Conservation (phyloP, 2,113 vertebrate species). For the Marcusenius ussheri region DNA sequence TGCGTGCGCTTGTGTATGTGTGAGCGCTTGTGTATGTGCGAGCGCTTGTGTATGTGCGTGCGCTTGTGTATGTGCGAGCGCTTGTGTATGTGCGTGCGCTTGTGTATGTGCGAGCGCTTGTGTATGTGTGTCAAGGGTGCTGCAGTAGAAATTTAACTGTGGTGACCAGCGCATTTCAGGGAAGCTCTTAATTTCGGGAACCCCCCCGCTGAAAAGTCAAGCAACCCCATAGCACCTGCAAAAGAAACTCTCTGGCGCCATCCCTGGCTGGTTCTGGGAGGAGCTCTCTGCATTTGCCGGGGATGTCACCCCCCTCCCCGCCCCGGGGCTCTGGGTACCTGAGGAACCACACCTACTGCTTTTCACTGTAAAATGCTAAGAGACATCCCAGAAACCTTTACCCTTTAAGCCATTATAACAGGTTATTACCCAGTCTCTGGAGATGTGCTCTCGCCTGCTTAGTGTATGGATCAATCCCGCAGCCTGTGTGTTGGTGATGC, state of each 20-base stretch:
- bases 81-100: background rate
- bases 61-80: too few species aligned
- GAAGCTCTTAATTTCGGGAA: background rate
- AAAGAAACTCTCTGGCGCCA: background rate
- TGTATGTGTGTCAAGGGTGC: background rate
- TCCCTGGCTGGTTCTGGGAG: background rate
- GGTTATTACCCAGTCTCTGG: slow-evolving; percentile 18
- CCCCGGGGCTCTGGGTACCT: background rate
- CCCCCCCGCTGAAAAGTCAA: background rate
- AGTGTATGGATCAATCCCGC: background rate
- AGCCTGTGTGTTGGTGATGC: background rate
- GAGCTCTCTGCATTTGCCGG: background rate
- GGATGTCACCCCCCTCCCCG: background rate
- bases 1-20: too few species aligned
- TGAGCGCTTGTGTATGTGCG: background rate
- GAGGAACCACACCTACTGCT: background rate
- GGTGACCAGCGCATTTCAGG: background rate
- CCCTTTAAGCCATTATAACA: slow-evolving; percentile 22
- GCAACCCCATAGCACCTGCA: background rate
- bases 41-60: too few species aligned
- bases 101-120: background rate
- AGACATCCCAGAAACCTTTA: background rate
- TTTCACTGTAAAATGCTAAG: background rate
- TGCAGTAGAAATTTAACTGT: background rate
- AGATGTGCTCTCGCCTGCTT: slow-evolving; percentile 9